phyloP scores from a whole-genome alignment of 2,888 invertebrate species.

The Crioceris asparagi region DNA sequence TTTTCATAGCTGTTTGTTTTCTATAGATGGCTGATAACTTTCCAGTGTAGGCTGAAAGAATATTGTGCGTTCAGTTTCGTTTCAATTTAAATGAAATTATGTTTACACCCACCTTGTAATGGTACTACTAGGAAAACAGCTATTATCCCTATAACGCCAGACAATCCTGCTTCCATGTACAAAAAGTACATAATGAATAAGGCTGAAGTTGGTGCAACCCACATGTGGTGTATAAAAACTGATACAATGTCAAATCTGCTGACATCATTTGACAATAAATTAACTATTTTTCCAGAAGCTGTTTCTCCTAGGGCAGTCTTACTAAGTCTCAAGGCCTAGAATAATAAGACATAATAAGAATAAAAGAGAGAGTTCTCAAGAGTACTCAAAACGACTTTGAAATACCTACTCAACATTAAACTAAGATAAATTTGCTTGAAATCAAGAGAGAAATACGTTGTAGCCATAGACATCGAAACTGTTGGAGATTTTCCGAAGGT shows the following conservation, averaged over 20 bases:
- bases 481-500: too few relatives aligned
- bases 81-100: neutral
- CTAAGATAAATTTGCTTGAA: neutral
- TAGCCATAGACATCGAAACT: too few relatives aligned
- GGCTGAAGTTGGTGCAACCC: constrained; percentile 65
- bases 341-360: too few relatives aligned
- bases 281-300: constrained; percentile 83
- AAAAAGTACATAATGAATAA: constrained; percentile 67
- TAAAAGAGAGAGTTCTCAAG: too few relatives aligned
- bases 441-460: neutral
- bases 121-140: constrained; percentile 72
- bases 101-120: constrained; percentile 54
- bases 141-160: constrained; percentile 66
- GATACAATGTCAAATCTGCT: constrained; percentile 81
- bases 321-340: constrained; percentile 59
- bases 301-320: constrained; percentile 59
- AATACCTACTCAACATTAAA: too few relatives aligned
- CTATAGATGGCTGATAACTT: constrained; percentile 56
- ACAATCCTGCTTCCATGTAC: constrained; percentile 62
- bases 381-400: too few relatives aligned
- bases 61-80: neutral
- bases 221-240: constrained; percentile 75
- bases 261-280: constrained; percentile 89
- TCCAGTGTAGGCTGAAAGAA: constrained; percentile 49
- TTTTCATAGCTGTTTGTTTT: constrained; percentile 68